Evolutionary conservation across 2,113 vertebrate species (phyloP), one percentile per base, ranked within the genome.

Genomic region (Eurypyga helias): DNA sequence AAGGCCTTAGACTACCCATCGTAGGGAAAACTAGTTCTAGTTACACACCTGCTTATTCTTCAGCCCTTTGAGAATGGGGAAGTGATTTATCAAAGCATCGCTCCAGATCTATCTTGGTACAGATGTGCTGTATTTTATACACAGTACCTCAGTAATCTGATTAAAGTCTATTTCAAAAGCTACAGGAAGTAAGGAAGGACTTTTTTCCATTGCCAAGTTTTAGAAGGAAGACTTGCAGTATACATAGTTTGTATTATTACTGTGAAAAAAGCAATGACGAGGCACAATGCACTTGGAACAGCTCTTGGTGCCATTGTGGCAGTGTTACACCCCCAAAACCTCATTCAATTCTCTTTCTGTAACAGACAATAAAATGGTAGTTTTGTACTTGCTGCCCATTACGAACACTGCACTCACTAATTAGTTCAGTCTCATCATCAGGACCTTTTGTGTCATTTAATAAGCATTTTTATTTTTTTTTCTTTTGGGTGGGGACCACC

Each of bases 191-290:
- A 41, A 13, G 28, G 17, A 43, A 67, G 29, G 23, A 14, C 0
- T 52, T 65, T 43, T 57, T 64, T 64, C 57, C 6, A 2, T 4
- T 41, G 51, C 33, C 54, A 15, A 9, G 21, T 41, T 67, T 46
- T 45, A 36, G 13, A 33, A 52, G 26, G 20, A 41, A 45, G 46
- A 29, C n/a, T 6, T 21, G 33, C 9, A 6, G 9, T 1, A 18
- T 16, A 31, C 10, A 0, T 17, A 8, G 61, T 62, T 33, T 9
- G 2, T 23, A 31, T 25, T 7, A 2, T 64, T n/a, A 8, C 19
- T 24, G 14, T 17, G 11, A 5, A 24, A 46, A 38, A 69, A 10
- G 38, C 0, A 1, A 13, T 0, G 51, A 16, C 72, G 72, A 29
- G 14, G 12, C 54, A 49, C 52, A 51, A 36, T 4, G 52, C 7